Base-by-base conservation (phyloP, 1,140 invertebrate species). In the Acromyrmex echinatior region DNA sequence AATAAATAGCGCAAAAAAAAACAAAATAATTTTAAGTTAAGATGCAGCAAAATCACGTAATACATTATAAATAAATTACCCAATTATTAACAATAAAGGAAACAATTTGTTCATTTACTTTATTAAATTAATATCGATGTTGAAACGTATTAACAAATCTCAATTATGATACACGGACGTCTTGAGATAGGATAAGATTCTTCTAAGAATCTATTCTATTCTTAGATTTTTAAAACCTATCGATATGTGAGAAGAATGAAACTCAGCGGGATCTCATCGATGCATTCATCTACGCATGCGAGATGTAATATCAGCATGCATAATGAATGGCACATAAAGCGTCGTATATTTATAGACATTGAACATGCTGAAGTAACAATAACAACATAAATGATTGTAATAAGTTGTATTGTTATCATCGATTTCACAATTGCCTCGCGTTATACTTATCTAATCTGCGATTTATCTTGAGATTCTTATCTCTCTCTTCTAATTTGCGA, bases 321-420 rank as follows among this genome's bases (percentile, higher is more conserved):
- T 89, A 78, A 88, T 78, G 39, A 87, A 21, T 31, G 21, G 21
- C 31, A 53, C 12, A 66, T 35, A 21, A 78, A 73, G 66, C 16
- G n/a, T 84, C 21, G 63, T 70, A 62, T 88, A 86, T 86, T 86
- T 89, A 89, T 78, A 89, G 73, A 5, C 71, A 62, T 49, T 70
- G 31, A 45, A 60, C 25, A 56, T 16, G 35, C 25, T n/a, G 12
- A 3, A 53, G 25, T 18, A 88, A 76, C 60, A 74, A 49, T 56
- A 73, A 87, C 65, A 66, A 45, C 58, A 56, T 86, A 88, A 81
- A 88, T 84, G 71, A 88, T 89, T 65, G 49, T 73, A 53, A 78
- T 51, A 14, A 62, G 5, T 56, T 62, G 49, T 68, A 76, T 21
- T 39, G 18, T 87, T 60, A 68, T 70, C 45, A 7, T 45, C 53